These are phyloP conservation scores for Pomacea maculata DNA, from an alignment of 1,140 invertebrate species.

Conservation along the genomic window DNA sequence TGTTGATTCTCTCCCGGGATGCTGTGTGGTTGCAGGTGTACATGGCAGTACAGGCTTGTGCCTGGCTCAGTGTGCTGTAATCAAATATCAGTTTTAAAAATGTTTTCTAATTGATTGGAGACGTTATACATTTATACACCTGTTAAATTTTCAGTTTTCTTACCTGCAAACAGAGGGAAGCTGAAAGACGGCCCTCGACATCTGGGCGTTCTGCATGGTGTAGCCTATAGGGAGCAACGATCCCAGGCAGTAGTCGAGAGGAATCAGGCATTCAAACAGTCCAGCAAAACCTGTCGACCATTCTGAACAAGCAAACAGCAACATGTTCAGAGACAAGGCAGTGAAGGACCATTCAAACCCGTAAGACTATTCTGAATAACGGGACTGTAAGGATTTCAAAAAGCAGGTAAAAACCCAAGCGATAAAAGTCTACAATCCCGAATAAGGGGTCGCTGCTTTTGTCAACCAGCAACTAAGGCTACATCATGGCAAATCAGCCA, in stretches of 20 bases:
- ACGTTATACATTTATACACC: background rate
- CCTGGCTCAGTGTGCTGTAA: background rate
- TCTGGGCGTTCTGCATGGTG: conserved; percentile 10
- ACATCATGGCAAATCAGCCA: no score
- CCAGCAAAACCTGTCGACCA: no score
- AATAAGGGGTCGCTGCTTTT: no score
- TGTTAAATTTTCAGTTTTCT: background rate
- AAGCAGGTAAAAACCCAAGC: no score
- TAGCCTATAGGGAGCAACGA: conserved; percentile 14
- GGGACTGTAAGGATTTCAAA: no score
- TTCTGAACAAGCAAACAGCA: no score
- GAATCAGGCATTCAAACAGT: conserved; percentile 16
- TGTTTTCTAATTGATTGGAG: no score
- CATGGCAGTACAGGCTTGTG: background rate
- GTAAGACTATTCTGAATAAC: no score
- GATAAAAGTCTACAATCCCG: no score
- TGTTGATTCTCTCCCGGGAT: background rate
- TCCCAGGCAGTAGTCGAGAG: conserved; percentile 19
- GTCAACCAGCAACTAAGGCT: no score
- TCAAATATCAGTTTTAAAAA: background rate
- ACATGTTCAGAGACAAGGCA: no score
- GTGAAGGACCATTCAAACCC: no score
- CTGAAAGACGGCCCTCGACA: background rate
- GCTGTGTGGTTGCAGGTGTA: conserved; percentile 1
- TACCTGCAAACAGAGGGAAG: background rate